Evolutionary conservation across 2,797 vertebrate genomes (phyloP), one percentile per base, ranked within the genome.

Genomic region (Enteromius afrohamiltoni): DNA sequence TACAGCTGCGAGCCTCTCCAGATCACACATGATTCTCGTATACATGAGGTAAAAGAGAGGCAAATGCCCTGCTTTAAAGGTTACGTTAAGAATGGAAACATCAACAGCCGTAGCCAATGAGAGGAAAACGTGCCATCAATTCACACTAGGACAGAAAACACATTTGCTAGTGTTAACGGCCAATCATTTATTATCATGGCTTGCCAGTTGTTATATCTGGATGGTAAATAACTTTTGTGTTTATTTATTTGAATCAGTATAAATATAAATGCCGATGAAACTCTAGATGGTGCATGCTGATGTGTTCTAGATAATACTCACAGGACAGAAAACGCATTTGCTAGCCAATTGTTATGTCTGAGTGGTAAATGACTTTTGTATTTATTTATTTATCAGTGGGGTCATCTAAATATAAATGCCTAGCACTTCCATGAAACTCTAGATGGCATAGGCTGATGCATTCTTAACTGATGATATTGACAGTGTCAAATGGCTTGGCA

Each of bases 61-160:
- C 86, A 82, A 53, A 3, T 17, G 9, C 64, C 34, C 31, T 77
- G 55, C 84, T 78, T 82, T 89, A 92, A 94, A 94, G 91, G 92
- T 91, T 90, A 92, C 16, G 87, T 88, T 86, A 80, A 83, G 91
- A 91, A 90, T 91, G 87, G 83, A 89, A 89, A 88, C 75, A 86
- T 87, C 86, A 87, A 87, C 80, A 83, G 60, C 42, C 78, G 79
- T 73, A 87, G 79, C 58, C 64, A 34, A 37, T 45, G 58, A 71
- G 47, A 31, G 1, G 10, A 73, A 73, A 83, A 9, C 19, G 13
- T 29, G 82, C 79, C 74, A 77, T 64, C 83, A 76, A 88, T 88
- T 87, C 86, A 89, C 88, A 87, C 87, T 77, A 76, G 58, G 67
- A 82, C 53, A 10, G 85, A 87, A 67, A 89, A 53, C 70, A 53